Evolutionary conservation across 2,797 vertebrate genomes (phyloP).

Genomic region (Platalea minor): DNA sequence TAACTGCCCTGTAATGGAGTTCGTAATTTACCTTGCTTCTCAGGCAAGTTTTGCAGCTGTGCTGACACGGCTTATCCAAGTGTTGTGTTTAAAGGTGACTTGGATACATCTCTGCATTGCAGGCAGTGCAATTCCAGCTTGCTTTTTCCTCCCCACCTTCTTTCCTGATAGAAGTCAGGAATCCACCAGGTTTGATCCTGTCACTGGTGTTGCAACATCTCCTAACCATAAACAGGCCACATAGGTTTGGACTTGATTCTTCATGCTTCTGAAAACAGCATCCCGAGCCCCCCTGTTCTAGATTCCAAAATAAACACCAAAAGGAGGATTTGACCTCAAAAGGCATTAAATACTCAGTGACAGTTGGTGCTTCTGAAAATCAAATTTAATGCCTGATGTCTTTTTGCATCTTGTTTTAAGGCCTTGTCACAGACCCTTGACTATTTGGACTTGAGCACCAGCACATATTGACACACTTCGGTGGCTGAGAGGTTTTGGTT

Average conservation of each 20-base stretch:
- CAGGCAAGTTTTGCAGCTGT: background rate
- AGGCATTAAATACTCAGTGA: background rate
- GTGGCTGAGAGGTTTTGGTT: background rate
- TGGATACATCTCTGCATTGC: background rate
- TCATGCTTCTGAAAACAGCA: background rate
- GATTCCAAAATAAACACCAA: background rate
- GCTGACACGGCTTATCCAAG: background rate
- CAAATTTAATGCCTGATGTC: background rate
- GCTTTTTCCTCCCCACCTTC: background rate
- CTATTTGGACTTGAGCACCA: background rate
- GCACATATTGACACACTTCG: background rate
- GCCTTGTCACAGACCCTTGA: background rate
- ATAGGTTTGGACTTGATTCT: background rate
- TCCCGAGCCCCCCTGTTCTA: background rate
- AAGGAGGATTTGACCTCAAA: background rate
- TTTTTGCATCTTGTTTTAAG: background rate
- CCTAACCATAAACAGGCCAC: background rate
- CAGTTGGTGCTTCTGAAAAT: background rate
- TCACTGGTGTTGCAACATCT: background rate
- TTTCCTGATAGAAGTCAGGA: background rate
- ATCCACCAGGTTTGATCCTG: background rate
- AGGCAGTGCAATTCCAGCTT: background rate
- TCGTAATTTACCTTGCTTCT: background rate
- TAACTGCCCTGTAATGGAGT: background rate
- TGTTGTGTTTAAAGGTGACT: background rate